Conservation (phyloP, 2,797 vertebrate genomes). For the Takifugu rubripes region DNA sequence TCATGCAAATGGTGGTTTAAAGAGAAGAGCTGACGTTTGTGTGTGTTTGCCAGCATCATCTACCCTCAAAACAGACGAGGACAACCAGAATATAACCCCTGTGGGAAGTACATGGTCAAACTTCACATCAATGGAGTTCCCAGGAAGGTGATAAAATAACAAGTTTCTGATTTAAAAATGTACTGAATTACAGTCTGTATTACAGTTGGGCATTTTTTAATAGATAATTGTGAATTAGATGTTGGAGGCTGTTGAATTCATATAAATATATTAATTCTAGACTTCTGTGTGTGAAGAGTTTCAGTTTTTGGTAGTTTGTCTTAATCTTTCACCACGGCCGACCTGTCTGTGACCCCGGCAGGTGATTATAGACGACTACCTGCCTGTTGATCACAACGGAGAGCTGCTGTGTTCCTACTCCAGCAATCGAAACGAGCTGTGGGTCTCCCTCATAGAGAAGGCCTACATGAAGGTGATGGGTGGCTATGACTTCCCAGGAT, state of each 20-base stretch:
- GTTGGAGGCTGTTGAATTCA: too few relatives aligned
- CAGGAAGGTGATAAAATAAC: conserved; percentile 82
- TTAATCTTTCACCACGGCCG: neutral
- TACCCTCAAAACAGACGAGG: conserved; percentile 96
- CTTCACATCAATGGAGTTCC: conserved; percentile 98
- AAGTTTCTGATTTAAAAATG: neutral
- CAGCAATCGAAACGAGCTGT: conserved; percentile 95
- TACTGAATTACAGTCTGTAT: neutral
- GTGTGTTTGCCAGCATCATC: conserved; percentile 82
- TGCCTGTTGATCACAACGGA: conserved; percentile 91
- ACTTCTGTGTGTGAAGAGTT: too few relatives aligned
- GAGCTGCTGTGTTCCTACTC: conserved; percentile 98
- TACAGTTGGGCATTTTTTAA: too few relatives aligned
- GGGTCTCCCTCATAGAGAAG: conserved; percentile 98
- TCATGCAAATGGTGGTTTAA: neutral
- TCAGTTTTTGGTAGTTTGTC: neutral
- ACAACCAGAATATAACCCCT: conserved; percentile 96
- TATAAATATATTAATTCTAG: too few relatives aligned
- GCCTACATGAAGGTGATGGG: conserved; percentile 99
- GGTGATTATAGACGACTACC: conserved; percentile 96
- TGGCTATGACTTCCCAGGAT: conserved; percentile 98
- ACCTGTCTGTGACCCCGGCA: conserved; percentile 37
- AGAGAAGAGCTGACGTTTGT: neutral
- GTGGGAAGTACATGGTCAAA: conserved; percentile 99
- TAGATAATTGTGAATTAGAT: too few relatives aligned